phyloP scores from a whole-genome alignment of 1,140 invertebrate genomes.

The Dreissena rostriformis region DNA sequence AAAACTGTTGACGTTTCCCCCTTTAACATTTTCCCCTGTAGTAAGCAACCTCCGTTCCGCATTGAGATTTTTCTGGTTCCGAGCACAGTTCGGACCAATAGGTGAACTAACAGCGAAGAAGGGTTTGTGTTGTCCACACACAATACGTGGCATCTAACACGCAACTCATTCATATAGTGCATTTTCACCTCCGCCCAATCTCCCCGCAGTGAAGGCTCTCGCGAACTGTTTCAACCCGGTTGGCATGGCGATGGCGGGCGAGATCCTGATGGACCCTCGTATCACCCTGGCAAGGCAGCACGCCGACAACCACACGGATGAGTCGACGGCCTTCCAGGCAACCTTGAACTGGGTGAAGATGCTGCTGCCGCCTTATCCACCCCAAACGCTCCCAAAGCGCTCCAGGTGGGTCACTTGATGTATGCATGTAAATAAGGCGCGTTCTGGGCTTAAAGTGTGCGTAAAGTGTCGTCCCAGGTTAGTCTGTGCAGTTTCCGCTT shows the following conservation, averaged over 20 bases:
- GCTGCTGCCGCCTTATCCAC: constrained; percentile 29
- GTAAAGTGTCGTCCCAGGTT: no score
- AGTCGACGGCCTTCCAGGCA: constrained; percentile 48
- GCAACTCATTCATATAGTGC: not conserved
- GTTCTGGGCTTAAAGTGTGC: no score
- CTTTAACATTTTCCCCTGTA: no score
- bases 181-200: not conserved
- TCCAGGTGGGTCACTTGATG: constrained; percentile 19
- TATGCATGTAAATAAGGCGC: not conserved
- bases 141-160: not conserved
- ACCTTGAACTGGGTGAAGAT: constrained; percentile 37
- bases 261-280: constrained; percentile 48
- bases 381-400: constrained; percentile 35
- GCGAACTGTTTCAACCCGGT: constrained; percentile 55
- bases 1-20: no score
- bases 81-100: no score
- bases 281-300: constrained; percentile 46
- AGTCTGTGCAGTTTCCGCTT: no score
- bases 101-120: not conserved
- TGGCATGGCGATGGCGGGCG: constrained; percentile 42
- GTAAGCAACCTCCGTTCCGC: no score
- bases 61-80: no score
- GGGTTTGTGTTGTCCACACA: not conserved
- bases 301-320: constrained; percentile 53
- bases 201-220: constrained; percentile 42